Evolutionary conservation across 2,888 invertebrate species (phyloP), one percentile per base, ranked within the genome.

Genomic region (Cartodere bifasciata): DNA sequence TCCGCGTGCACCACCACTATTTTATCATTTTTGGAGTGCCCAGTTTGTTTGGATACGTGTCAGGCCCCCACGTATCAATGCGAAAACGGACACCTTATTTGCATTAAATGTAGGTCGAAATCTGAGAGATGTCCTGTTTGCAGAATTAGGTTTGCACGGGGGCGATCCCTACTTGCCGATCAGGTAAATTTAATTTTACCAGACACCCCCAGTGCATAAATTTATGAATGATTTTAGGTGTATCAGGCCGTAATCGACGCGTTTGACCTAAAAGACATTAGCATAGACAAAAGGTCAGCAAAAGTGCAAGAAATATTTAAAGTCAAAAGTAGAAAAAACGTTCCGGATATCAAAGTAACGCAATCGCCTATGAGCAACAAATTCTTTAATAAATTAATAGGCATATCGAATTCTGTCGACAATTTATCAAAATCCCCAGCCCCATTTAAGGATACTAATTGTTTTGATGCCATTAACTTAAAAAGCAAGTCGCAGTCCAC

Each of bases 31-130:
- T 54, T 76, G 38, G 75, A 76, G 47, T 76, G 76, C 45, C 75
- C 76, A 12, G 65, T 76, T 24, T 76, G 76, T 45, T 55, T 72
- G 42, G 70, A 73, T 40, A 72, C 70, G 30, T 70, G 73, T 35
- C 51, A 62, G 21, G 69, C 75, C 7, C 75, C 75, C 3, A 68
- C 68, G 1, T 65, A 70, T 40, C 75, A 75, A 46, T 76, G 76
- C 46, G 69, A 71, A 31, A 71, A 74, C 44, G 75, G 76, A 1
- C 76, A 76, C 49, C 59, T 75, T 37, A 63, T 75, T 25, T 75
- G 75, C 49, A 60, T 65, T 17, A 62, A 62, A 35, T 76, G 75
- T 45, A 66, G 72, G 43, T 58, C 67, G 10, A 70, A 69, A 48
- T 65, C 72, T 12, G 63, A 67, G 37, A 61, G 63, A 33, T 76